phyloP scores from a whole-genome alignment of 2,888 invertebrate species.

The Epinotia brunnichana region DNA sequence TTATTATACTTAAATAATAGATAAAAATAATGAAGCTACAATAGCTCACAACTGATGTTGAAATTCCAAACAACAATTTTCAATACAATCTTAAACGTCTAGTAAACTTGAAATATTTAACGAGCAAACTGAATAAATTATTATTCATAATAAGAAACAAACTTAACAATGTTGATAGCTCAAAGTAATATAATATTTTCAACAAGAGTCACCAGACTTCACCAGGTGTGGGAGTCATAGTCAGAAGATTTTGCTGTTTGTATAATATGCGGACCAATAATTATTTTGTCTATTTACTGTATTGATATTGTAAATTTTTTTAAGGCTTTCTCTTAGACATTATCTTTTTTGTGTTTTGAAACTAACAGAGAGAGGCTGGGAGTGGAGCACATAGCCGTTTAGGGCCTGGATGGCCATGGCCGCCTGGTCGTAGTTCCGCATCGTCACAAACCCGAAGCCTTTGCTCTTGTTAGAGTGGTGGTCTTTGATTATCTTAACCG shows the following conservation, averaged over 20 bases:
- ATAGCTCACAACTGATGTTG: slow-evolving; percentile 79
- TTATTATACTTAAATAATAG: slow-evolving; percentile 83
- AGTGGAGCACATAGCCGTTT: slow-evolving; percentile 78
- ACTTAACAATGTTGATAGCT: slow-evolving; percentile 84
- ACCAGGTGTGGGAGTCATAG: slow-evolving; percentile 66
- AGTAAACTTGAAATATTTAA: slow-evolving; percentile 84
- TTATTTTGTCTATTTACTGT: slow-evolving; percentile 78
- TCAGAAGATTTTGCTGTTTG: slow-evolving; percentile 66
- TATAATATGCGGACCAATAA: slow-evolving; percentile 76
- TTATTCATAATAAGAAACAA: slow-evolving; percentile 82
- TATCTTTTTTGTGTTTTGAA: slow-evolving; percentile 84
- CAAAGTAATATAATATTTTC: slow-evolving; percentile 82
- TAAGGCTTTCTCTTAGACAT: slow-evolving; percentile 72
- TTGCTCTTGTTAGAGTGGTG: slow-evolving; percentile 83
- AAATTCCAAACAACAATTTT: slow-evolving; percentile 79
- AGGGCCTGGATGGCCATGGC: slow-evolving; percentile 82
- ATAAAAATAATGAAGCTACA: slow-evolving; percentile 80
- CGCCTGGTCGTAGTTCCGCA: slow-evolving; percentile 83
- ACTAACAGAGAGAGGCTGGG: slow-evolving; percentile 81
- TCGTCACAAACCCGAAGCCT: slow-evolving; percentile 83
- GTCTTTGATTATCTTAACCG: slow-evolving; percentile 83
- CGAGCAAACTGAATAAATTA: slow-evolving; percentile 84
- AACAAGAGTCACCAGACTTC: slow-evolving; percentile 78
- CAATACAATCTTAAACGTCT: slow-evolving; percentile 82
- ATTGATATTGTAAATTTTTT: slow-evolving; percentile 79